Evolutionary conservation across 2,113 vertebrate genomes (phyloP).

Genomic region (Turnix velox): DNA sequence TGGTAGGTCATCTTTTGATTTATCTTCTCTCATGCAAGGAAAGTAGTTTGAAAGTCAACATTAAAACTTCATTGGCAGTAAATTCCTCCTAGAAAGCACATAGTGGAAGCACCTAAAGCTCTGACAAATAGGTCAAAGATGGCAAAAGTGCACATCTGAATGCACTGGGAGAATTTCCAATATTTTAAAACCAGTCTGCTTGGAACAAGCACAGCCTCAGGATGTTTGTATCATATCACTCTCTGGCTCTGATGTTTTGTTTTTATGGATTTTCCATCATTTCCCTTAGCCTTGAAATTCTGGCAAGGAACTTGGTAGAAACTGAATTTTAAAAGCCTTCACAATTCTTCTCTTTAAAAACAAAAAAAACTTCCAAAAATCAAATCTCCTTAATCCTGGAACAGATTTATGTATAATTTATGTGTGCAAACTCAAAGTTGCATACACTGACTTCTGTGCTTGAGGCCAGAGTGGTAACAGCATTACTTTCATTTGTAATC

Average conservation of each 20-base stretch:
- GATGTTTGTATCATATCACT: constrained; percentile 45
- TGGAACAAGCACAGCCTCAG: constrained; percentile 16
- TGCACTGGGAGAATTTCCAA: background rate
- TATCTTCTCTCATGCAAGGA: background rate
- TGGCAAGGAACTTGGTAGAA: background rate
- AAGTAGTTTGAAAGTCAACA: background rate
- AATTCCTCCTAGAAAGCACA: background rate
- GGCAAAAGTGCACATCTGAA: background rate
- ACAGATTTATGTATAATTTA: constrained; percentile 19
- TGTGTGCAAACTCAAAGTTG: background rate
- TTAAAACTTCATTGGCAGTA: background rate
- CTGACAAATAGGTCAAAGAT: background rate
- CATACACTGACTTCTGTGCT: background rate
- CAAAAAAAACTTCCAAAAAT: constrained; percentile 1
- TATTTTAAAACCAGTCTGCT: background rate
- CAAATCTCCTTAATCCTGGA: background rate
- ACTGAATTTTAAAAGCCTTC: constrained; percentile 9
- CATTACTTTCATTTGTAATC: background rate
- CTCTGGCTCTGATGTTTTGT: constrained; percentile 22
- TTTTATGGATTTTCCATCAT: constrained; percentile 8
- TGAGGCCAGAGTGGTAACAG: background rate
- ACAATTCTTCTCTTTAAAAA: background rate
- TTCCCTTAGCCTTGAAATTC: background rate
- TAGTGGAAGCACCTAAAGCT: background rate
- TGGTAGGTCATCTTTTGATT: background rate